A percentile compares a stretch with the other conserved stretches of the same genome.
Evolutionary conservation across 1,140 invertebrate genomes (phyloP).

Genomic region (Oedothorax gibbosus): DNA sequence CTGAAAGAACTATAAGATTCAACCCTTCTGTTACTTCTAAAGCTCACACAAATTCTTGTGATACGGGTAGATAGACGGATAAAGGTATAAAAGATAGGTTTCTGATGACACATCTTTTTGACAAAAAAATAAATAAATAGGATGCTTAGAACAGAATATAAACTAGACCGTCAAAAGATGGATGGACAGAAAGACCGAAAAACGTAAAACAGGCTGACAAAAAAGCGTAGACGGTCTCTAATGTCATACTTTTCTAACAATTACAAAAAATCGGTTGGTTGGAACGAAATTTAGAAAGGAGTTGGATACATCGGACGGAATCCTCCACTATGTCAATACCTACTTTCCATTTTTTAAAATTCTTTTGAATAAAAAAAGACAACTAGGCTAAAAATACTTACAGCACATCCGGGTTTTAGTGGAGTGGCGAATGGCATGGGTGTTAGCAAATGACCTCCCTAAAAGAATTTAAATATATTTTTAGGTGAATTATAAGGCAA

Average conservation of each 20-base stretch:
- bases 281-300: neutral
- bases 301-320: neutral
- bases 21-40: too few species aligned
- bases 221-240: too few species aligned
- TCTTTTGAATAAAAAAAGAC: neutral
- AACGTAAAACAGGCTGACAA: too few species aligned
- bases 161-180: too few species aligned
- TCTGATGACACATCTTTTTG: too few species aligned
- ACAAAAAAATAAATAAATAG: too few species aligned
- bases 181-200: neutral
- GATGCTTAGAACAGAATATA: too few species aligned
- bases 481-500: neutral
- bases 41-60: too few species aligned
- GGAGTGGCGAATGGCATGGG: slow-evolving; percentile 94
- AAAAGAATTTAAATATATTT: neutral
- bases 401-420: slow-evolving; percentile 96
- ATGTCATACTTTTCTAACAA: neutral
- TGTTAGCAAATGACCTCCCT: slow-evolving; percentile 91
- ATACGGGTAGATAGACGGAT: too few species aligned
- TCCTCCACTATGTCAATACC: neutral
- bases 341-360: neutral
- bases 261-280: neutral
- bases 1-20: too few species aligned
- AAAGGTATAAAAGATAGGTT: too few species aligned
- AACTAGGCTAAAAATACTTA: slow-evolving; percentile 71